Evolutionary conservation across 2,888 invertebrate species (phyloP), one percentile per base, ranked within the genome.

Genomic region (Sesia bembeciformis): DNA sequence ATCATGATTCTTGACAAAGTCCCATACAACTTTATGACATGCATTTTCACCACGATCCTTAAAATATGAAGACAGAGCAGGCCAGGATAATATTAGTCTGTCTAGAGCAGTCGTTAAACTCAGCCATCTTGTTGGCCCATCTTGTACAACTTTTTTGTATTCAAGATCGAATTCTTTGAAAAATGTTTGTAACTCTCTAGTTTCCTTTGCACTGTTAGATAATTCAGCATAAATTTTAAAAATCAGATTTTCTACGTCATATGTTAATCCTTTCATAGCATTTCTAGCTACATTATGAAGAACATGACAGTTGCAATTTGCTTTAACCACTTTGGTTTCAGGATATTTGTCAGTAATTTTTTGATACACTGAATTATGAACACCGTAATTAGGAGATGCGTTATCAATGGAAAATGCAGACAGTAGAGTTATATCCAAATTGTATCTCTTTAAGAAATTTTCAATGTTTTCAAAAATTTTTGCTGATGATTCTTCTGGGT

Each of bases 181-280:
- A 56, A 57, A 62, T 41, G 54, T 56, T 53, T 66, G 61, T 38
- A 67, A 55, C 56, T 58, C 54, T 53, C 55, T 53, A 4, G 52
- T 51, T 43, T 55, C 59, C 56, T 62, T 62, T 5, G 62, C 54
- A 51, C 57, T 58, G 50, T 60, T 63, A 39, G 61, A 62, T 58
- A 57, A 57, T 57, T 65, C 62, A 40, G 59, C 61, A 60, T 55
- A 63, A 49, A 66, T 57, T 59, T 66, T 67, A 7, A 61, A 54
- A 46, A 63, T 52, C 40, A 67, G 56, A 56, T 59, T 66, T 64
- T 67, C 64, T 23, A 67, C 61, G 56, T 66, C 53, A 40, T 54
- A 57, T 52, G 53, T 54, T 56, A 56, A 56, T 40, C 54, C 56
- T 56, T 56, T 56, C 42, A 59, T 59, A 8, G 62, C 63, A 59